A percentile compares a stretch with the other conserved stretches of the same genome.
These are phyloP conservation scores for Gymnoscopelus microlampas DNA, from an alignment of 2,797 vertebrate genomes.

Conservation along the genomic window DNA sequence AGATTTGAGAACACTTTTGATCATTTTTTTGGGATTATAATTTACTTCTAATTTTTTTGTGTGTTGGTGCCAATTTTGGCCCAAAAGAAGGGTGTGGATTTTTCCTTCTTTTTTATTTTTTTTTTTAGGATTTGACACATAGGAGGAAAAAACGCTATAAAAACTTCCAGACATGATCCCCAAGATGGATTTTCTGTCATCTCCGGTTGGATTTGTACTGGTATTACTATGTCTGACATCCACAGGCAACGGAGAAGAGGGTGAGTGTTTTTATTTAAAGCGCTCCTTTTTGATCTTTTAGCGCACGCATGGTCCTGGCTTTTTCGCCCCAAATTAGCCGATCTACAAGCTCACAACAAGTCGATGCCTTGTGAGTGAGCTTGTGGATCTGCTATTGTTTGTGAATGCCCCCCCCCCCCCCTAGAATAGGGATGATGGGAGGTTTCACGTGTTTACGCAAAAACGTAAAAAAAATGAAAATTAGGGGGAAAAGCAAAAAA, in stretches of 20 bases:
- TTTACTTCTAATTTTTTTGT: constrained; percentile 9
- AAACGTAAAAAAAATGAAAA: too few species aligned
- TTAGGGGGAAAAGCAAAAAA: too few species aligned
- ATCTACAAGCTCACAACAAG: too few species aligned
- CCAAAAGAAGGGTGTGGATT: constrained; percentile 36
- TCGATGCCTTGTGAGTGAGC: too few species aligned
- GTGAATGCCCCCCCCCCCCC: too few species aligned
- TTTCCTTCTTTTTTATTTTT: background rate
- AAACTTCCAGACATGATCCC: constrained; percentile 28
- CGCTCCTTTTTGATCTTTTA: constrained; percentile 26
- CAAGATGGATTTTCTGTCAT: constrained; percentile 87
- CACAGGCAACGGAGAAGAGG: constrained; percentile 80
- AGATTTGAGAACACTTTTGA: background rate
- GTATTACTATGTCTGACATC: constrained; percentile 74
- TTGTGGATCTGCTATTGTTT: too few species aligned
- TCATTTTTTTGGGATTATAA: constrained; percentile 26
- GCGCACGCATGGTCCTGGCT: constrained; percentile 15
- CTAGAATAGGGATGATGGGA: too few species aligned
- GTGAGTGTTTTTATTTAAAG: constrained; percentile 76
- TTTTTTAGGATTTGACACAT: background rate
- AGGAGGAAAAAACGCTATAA: constrained; percentile 36
- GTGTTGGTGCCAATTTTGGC: constrained; percentile 18
- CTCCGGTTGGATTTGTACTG: constrained; percentile 85
- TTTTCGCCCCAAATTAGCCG: too few species aligned
- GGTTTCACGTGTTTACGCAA: too few species aligned